Evolutionary conservation across 2,888 invertebrate species (phyloP), one percentile per base, ranked within the genome.

Genomic region (Deroplatys truncata): DNA sequence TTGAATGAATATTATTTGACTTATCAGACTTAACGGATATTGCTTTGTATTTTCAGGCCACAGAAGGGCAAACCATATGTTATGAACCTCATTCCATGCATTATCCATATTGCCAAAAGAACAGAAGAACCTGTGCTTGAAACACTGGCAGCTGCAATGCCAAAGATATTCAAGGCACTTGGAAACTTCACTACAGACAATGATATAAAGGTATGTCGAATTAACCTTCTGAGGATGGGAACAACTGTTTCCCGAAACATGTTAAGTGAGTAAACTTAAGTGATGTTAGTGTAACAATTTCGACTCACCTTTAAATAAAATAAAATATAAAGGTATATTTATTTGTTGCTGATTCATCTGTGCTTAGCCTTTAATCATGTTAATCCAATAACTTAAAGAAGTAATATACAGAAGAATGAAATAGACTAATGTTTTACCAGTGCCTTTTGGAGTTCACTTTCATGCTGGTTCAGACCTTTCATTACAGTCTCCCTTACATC

Each of bases 61-160:
- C 96, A 96, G 90, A 97, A 97, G 93, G 96, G 97, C 91, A 96
- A 97, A 92, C 96, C 96, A 82, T 98, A 97, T 93, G 96, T 97
- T 28, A 94, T 95, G 83, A 97, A 97, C 92, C 93, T 98, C 90
- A 94, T 97, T 91, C 97, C 97, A 1, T 97, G 96, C 91, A 93
- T 98, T 91, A 94, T 95, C n/a, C 95, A 95, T 91, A 96, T 98
- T 90, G 95, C 96, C 5, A 95, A 95, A 91, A 94, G 98, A 84
- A 95, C 95, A 89, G 97, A 98, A 92, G 97, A 97, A 92, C 93
- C 95, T 35, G 94, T 97, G 49, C 95, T 96, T 92, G 97, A 97
- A 93, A 96, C 96, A 8, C 92, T 97, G 82, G 94, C 96, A 0
- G 93, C 94, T 91, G 94, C 96, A 91, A 94, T 97, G 92, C 94